phyloP scores from a whole-genome alignment of 2,113 vertebrate species.

The Oryzias melastigma region DNA sequence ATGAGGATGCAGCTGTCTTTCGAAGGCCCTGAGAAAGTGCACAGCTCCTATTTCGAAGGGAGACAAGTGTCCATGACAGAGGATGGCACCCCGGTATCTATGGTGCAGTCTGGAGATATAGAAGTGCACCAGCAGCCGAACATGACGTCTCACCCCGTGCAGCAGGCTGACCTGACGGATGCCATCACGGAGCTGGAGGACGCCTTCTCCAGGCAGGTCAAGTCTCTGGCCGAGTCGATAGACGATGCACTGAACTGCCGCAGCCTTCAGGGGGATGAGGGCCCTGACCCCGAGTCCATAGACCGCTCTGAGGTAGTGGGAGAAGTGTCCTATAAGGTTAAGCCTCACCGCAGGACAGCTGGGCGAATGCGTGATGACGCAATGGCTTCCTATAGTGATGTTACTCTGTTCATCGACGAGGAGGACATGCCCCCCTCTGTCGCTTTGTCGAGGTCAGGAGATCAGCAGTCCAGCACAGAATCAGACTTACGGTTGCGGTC shows the following conservation, averaged over 20 bases:
- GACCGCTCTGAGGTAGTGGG: constrained; percentile 74
- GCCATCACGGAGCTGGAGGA: constrained; percentile 97
- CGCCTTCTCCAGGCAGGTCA: constrained; percentile 95
- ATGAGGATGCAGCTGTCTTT: constrained; percentile 99
- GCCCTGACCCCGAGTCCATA: constrained; percentile 76
- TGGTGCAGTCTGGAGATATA: constrained; percentile 80
- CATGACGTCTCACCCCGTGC: constrained; percentile 80
- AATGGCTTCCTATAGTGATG: constrained; percentile 91
- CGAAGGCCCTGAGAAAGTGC: constrained; percentile 94
- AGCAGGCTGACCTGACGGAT: constrained; percentile 84
- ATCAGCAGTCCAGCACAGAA: constrained; percentile 85
- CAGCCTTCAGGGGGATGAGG: constrained; percentile 88
- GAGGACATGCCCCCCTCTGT: constrained; percentile 90
- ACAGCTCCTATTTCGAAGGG: constrained; percentile 94
- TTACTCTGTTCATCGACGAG: constrained; percentile 96
- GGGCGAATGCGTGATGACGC: constrained; percentile 87
- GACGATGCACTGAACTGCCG: constrained; percentile 96
- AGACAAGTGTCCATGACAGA: constrained; percentile 90
- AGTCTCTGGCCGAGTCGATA: constrained; percentile 95
- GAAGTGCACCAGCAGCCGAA: constrained; percentile 76
- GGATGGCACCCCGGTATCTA: constrained; percentile 79
- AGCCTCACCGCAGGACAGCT: constrained; percentile 77
- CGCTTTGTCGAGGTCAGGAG: constrained; percentile 80
- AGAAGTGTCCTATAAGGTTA: constrained; percentile 73
- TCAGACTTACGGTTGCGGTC: constrained; percentile 84